These are phyloP conservation scores for Pristionchus maxplancki DNA, from an alignment of 2,888 invertebrate genomes.

Conservation along the genomic window DNA sequence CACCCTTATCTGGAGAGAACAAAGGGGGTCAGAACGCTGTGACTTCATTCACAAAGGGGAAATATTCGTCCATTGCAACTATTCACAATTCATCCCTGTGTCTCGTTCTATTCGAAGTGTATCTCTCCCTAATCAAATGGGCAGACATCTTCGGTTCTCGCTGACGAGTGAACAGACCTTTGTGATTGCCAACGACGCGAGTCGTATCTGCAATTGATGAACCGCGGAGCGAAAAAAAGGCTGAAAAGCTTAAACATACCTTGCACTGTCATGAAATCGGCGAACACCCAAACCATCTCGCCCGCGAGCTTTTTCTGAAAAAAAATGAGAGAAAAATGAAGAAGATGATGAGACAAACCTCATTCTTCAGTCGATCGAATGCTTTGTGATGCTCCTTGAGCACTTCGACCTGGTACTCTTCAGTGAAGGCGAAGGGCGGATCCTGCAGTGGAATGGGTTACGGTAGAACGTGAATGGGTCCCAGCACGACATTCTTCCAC, in stretches of 20 bases:
- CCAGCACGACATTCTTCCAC: too few species aligned
- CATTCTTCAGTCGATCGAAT: constrained; percentile 86
- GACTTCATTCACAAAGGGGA: too few species aligned
- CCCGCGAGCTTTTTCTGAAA: constrained; percentile 84
- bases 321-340: not conserved
- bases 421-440: constrained; percentile 89
- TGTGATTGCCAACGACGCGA: constrained; percentile 80
- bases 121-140: constrained; percentile 87
- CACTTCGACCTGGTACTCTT: constrained; percentile 92
- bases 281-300: constrained; percentile 99
- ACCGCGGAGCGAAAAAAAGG: too few species aligned
- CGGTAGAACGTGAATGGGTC: too few species aligned
- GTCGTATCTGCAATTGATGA: constrained; percentile 68
- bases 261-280: constrained; percentile 92
- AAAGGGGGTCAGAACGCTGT: too few species aligned
- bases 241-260: not conserved
- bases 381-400: constrained; percentile 91
- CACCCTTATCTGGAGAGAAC: too few species aligned
- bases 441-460: constrained; percentile 71
- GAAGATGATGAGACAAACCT: constrained; percentile 76
- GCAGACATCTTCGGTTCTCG: constrained; percentile 93
- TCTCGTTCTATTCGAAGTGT: constrained; percentile 78
- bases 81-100: constrained; percentile 14
- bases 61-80: too few species aligned
- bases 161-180: constrained; percentile 88